These are phyloP conservation scores for Eurois occulta DNA, from an alignment of 2,888 invertebrate genomes.

Conservation along the genomic window DNA sequence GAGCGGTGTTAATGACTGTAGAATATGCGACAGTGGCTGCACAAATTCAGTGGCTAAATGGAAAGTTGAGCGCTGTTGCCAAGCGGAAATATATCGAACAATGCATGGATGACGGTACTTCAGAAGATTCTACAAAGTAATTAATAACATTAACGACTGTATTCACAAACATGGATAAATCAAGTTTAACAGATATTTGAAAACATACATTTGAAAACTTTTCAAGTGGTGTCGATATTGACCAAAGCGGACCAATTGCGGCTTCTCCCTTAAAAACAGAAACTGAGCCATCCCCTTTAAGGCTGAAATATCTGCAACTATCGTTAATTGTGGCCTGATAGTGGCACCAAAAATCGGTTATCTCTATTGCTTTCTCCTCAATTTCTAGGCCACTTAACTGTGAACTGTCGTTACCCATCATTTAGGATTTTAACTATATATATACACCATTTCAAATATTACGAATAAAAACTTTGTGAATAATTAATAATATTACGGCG, in stretches of 20 bases:
- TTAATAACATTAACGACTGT: constrained; percentile 24
- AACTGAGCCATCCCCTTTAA: constrained; percentile 91
- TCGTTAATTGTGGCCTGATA: constrained; percentile 92
- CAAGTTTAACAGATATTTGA: constrained; percentile 1
- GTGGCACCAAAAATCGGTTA: constrained; percentile 95
- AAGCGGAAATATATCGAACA: constrained; percentile 94
- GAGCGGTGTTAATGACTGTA: constrained; percentile 92
- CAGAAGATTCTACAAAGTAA: constrained; percentile 94
- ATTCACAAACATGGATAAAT: constrained; percentile 10
- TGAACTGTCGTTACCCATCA: constrained; percentile 95
- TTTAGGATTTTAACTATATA: constrained; percentile 58
- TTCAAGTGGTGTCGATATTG: constrained; percentile 92
- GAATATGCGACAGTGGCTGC: constrained; percentile 92
- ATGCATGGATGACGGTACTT: constrained; percentile 97
- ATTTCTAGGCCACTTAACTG: constrained; percentile 93
- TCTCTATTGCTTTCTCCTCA: constrained; percentile 93
- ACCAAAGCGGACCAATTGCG: constrained; percentile 92
- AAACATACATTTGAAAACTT: constrained; percentile 93
- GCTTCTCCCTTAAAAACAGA: constrained; percentile 95
- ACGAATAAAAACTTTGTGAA: constrained; percentile 17
- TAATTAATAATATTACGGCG: background rate
- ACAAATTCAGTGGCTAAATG: constrained; percentile 96
- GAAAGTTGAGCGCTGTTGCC: constrained; percentile 94
- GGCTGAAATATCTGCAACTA: constrained; percentile 88
- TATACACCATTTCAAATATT: constrained; percentile 39